Evolutionary conservation across 2,113 vertebrate genomes (phyloP), one percentile per base, ranked within the genome.

Genomic region (Anolis carolinensis): DNA sequence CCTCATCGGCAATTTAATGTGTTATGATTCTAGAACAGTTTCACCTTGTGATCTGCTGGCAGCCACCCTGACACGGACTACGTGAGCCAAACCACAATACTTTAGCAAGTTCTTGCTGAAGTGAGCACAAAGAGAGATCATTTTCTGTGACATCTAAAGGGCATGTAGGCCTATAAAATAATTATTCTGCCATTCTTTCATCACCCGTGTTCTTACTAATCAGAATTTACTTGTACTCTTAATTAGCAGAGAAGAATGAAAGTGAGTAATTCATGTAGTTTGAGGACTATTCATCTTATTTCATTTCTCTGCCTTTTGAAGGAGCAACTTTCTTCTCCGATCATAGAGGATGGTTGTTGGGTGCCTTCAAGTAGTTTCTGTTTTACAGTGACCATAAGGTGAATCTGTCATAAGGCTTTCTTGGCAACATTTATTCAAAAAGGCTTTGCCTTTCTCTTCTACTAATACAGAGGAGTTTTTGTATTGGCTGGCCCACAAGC

Each of bases 171-270:
- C 52, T 73, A 23, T 30, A 62, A 74, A 83, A 83, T 20, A 73
- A 62, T 83, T 59, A 62, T 48, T 11, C 5, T 73, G 25, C n/a
- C 34, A 59, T 74, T 14, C 55, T 74, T 83, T 83, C 82, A 74
- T 21, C 5, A n/a, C 14, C 4, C 23, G 16, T 59, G 25, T 73
- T 83, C 52, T 50, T 73, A 39, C 32, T 83, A 72, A 83, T 83
- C 70, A 74, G 55, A 83, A 63, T 36, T 73, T 74, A 32, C 70
- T 62, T 83, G 55, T 27, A 16, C 14, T 73, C 70, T 62, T 73
- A 62, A 83, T 74, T 74, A 62, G 52, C 34, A 36, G 81, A 82
- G 25, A 82, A 55, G 68, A 82, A 82, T 72, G 20, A 82, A 71
- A 16, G 5, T 70, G 68, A 82, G 50, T 82, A 82, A 82, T 72